These are phyloP conservation scores for Harpegnathos saltator DNA, from an alignment of 1,140 invertebrate species.

Conservation along the genomic window DNA sequence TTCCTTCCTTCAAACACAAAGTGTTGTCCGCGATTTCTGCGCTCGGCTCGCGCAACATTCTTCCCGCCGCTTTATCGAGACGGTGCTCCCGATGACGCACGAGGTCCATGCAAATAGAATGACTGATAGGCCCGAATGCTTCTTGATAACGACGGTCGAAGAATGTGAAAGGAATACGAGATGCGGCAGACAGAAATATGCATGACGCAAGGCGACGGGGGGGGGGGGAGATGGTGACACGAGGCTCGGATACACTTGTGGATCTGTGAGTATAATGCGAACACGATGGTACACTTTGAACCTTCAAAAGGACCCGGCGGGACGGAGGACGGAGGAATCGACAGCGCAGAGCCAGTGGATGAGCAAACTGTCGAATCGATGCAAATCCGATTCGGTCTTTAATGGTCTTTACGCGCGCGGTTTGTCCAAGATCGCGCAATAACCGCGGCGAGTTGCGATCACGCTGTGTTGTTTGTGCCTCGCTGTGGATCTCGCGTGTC, in stretches of 20 bases:
- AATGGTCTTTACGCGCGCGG: not conserved
- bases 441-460: not conserved
- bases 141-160: constrained; percentile 26
- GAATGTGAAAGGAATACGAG: constrained; percentile 48
- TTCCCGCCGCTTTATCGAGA: not conserved
- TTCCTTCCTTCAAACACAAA: no score
- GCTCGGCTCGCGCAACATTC: not conserved
- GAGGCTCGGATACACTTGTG: constrained; percentile 18
- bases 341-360: not conserved
- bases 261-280: constrained; percentile 39
- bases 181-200: constrained; percentile 39
- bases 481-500: not conserved
- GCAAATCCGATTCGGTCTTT: not conserved
- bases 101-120: constrained; percentile 33
- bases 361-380: not conserved
- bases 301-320: not conserved
- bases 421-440: not conserved
- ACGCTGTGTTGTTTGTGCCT: no score
- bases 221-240: no score
- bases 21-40: no score
- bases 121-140: constrained; percentile 25
- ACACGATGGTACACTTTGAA: constrained; percentile 27
- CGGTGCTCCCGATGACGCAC: constrained; percentile 5
- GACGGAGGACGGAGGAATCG: not conserved
- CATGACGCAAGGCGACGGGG: constrained; percentile 14